Base-by-base conservation (phyloP, 2,797 vertebrate species). In the Aeoliscus strigatus region DNA sequence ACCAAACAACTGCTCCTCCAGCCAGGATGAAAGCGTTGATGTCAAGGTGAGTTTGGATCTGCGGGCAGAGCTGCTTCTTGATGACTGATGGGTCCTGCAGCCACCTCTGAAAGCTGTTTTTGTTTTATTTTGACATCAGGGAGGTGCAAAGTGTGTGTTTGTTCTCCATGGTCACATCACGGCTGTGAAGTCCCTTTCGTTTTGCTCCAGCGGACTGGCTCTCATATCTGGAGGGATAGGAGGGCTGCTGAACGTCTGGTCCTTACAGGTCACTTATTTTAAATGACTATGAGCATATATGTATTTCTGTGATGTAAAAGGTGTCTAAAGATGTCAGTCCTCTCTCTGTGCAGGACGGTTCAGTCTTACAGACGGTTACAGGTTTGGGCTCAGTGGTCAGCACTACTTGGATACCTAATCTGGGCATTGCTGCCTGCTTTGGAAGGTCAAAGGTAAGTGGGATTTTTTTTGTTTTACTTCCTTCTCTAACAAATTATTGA, bases 171-270 rank as follows among this genome's bases (percentile, higher is more conserved):
- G 96, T 37, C 96, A 98, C 54, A 92, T 98, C 69, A 98, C 94
- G 11, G 92, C 95, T 0, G 92, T 96, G 4, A 83, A 89, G 12
- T 94, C 93, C 0, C 83, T 98, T 51, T 89, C 87, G 1, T 98
- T 98, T 75, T 96, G 93, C 71, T 89, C 93, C 1, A 94, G 98
- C 13, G 96, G 96, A 2, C 80, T 97, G 63, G 87, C 91, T 2
- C 66, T 98, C 62, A 92, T 91, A 1, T 97, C 96, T 14, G 96
- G 94, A 50, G 96, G 93, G 28, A 89, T 94, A 3, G 94, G 96
- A 6, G 95, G 96, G 5, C 92, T 98, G 55, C 89, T 97, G 88
- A 98, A 98, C 83, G 91, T 98, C 84, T 98, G 96, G 96, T 98
- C 95, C 31, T 77, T 98, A 45, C 80, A 89, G 90, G 96, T 86